Base-by-base conservation (phyloP, 2,888 invertebrate species). In the Dermolepida albohirtum region DNA sequence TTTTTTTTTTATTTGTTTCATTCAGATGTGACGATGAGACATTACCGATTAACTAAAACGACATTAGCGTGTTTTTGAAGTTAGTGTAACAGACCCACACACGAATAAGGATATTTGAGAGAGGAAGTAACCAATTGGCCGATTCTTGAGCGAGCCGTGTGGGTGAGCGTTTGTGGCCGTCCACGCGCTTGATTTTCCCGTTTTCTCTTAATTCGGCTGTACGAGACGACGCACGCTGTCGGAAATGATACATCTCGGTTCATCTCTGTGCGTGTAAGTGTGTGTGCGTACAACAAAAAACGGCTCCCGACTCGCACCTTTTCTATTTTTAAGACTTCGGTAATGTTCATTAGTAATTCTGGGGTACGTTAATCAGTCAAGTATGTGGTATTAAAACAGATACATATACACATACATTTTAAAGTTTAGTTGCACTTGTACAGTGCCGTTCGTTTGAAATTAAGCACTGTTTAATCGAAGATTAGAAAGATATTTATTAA, bases 71-170 rank as follows among this genome's bases (percentile, higher is more conserved):
- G 34, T 34, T 34, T 34, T 34, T 34, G 34, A 47, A 47, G 43
- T 47, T 62, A 62, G 34, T 47, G 49, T n/a, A 62, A 62, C 34
- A 10, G 34, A 39, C 59, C 59, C 43, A 62, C 59, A 47, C 59
- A 16, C 11, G 29, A 27, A 12, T 5, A 34, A 62, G 34, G 34
- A 34, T 34, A 34, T 34, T 34, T 7, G 34, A 34, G 34, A 6
- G 34, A 67, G 66, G 66, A 67, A 67, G 51, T 67, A 62, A 67
- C 34, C 66, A 67, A 67, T 67, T 67, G 34, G 34, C 34, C 34
- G 34, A 34, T 34, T 29, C 34, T 34, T 34, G 66, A 51, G 27
- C 11, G 66, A 51, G 50, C 51, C 50, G 43, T 50, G 66, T 67
- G 62, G 66, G 66, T 51, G 59, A 11, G 29, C 14, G 52, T 43